phyloP scores from a whole-genome alignment of 2,888 invertebrate species.

The Amblyteles armatorius region DNA sequence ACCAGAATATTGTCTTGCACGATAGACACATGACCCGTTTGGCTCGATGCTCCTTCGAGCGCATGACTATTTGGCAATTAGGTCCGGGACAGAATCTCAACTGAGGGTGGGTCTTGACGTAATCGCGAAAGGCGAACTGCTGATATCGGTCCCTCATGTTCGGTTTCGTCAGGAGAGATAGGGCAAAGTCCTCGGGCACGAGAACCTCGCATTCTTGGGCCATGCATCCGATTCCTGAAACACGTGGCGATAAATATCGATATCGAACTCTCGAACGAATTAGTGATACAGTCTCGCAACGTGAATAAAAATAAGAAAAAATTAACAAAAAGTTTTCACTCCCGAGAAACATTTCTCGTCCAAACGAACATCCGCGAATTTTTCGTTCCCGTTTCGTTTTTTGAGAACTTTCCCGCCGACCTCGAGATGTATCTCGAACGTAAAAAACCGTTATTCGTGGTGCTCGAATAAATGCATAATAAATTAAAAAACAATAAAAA shows the following conservation, averaged over 20 bases:
- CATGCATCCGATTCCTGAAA: conserved; percentile 97
- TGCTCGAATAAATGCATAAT: neutral
- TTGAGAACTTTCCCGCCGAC: too few species aligned
- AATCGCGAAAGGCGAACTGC: conserved; percentile 97
- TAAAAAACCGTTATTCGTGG: neutral
- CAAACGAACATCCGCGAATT: too few species aligned
- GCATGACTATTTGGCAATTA: conserved; percentile 96
- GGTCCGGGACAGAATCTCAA: conserved; percentile 97
- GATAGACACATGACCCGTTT: conserved; percentile 95
- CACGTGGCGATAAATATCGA: too few species aligned
- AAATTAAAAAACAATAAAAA: neutral
- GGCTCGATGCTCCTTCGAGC: conserved; percentile 92
- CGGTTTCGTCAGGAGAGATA: conserved; percentile 93
- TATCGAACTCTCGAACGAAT: too few species aligned
- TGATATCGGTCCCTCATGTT: conserved; percentile 96
- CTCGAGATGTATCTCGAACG: too few species aligned
- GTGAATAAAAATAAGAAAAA: too few species aligned
- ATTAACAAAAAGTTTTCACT: too few species aligned
- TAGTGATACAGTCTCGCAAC: too few species aligned
- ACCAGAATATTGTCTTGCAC: conserved; percentile 97
- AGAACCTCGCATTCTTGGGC: conserved; percentile 96
- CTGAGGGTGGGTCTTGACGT: conserved; percentile 96
- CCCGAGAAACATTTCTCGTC: too few species aligned
- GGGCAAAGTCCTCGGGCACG: conserved; percentile 98
- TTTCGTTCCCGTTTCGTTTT: too few species aligned